These are phyloP conservation scores for Brotogeris chrysoptera DNA, from an alignment of 2,797 vertebrate species.

Conservation along the genomic window DNA sequence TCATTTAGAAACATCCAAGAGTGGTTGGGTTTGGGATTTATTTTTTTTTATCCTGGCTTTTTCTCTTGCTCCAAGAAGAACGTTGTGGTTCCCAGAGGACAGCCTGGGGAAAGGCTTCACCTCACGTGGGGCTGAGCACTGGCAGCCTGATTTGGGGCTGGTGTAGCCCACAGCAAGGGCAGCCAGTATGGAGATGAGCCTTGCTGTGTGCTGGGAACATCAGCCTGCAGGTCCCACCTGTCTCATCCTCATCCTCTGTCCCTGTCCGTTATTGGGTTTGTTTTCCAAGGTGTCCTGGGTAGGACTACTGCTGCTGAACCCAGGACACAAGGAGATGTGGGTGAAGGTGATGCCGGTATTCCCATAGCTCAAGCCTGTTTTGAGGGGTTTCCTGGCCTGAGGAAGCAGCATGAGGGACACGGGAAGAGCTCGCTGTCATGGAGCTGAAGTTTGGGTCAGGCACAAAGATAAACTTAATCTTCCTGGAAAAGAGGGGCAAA, in stretches of 20 bases:
- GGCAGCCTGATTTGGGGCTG: not conserved
- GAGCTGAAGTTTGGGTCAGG: not conserved
- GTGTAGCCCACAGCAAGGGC: not conserved
- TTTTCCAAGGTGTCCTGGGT: not conserved
- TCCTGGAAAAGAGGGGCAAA: not conserved
- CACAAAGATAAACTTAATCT: not conserved
- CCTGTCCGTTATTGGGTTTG: not conserved
- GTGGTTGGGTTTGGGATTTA: not conserved
- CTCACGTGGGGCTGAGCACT: not conserved
- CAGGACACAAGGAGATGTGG: rapidly evolving
- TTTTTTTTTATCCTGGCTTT: not conserved
- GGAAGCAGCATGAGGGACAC: rapidly evolving
- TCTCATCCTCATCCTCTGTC: not conserved
- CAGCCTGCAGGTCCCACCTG: not conserved
- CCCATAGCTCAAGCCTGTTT: not conserved
- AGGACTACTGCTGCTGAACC: no score
- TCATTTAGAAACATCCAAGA: slow-evolving; percentile 57
- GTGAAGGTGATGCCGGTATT: not conserved
- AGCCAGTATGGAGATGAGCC: not conserved
- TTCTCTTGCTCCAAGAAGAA: not conserved
- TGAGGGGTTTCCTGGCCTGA: rapidly evolving
- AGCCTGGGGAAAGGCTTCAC: not conserved
- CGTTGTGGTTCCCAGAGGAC: not conserved
- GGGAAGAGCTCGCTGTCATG: rapidly evolving
- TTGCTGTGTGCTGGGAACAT: not conserved